Evolutionary conservation across 2,797 vertebrate species (phyloP).

Genomic region (Hydrocynus forskahlii): DNA sequence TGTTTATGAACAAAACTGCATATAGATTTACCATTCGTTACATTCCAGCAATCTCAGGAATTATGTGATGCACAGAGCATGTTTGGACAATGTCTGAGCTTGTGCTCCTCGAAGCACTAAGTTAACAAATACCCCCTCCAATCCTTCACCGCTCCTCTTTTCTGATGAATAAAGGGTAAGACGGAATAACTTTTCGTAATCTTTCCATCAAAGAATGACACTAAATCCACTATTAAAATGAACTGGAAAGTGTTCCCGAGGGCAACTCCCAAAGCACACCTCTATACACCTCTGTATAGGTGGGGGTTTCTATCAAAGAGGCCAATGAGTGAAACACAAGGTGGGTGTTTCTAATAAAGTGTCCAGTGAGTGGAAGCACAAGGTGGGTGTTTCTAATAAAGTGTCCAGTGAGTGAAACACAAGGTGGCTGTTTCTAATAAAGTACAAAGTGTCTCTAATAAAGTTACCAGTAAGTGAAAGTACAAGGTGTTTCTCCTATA

Average conservation of each 20-base stretch:
- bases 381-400: too few species aligned
- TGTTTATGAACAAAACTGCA: not conserved
- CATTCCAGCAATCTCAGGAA: not conserved
- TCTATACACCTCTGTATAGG: too few species aligned
- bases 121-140: not conserved
- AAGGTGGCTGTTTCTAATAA: too few species aligned
- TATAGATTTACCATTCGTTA: not conserved
- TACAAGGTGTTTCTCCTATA: not conserved
- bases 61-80: not conserved
- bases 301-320: not conserved
- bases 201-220: not conserved
- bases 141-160: not conserved
- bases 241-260: not conserved
- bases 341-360: too few species aligned
- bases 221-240: not conserved
- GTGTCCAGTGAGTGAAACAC: too few species aligned
- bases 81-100: not conserved
- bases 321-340: not conserved
- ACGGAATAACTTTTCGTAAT: not conserved
- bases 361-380: too few species aligned
- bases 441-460: too few species aligned
- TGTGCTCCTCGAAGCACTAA: too few species aligned
- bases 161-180: not conserved
- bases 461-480: too few species aligned
- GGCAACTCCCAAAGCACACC: not conserved